Evolutionary conservation across 2,113 vertebrate genomes (phyloP).

Genomic region (Rattus norvegicus): GRCr8 NC_086033.1:101028501-101029000

Average conservation of each 20-base stretch:
- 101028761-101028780: not conserved
- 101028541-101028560: not conserved
- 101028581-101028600: not conserved
- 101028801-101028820: too few species aligned
- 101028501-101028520: too few species aligned
- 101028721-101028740: not conserved
- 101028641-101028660: not conserved
- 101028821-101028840: too few species aligned
- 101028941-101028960: not conserved
- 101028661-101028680: not conserved
- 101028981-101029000: not conserved
- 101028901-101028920: not conserved
- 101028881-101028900: not conserved
- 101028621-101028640: too few species aligned
- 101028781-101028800: not conserved
- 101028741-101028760: not conserved
- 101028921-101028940: not conserved
- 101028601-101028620: too few species aligned
- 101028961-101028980: slow-evolving; percentile 7
- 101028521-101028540: not conserved
- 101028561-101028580: not conserved
- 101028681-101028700: not conserved
- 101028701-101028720: not conserved
- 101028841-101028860: not conserved
- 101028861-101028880: not conserved